A percentile compares a stretch with the other conserved stretches of the same genome.
phyloP scores from a whole-genome alignment of 2,888 invertebrate species.

The Trypoxylon attenuatum region DNA sequence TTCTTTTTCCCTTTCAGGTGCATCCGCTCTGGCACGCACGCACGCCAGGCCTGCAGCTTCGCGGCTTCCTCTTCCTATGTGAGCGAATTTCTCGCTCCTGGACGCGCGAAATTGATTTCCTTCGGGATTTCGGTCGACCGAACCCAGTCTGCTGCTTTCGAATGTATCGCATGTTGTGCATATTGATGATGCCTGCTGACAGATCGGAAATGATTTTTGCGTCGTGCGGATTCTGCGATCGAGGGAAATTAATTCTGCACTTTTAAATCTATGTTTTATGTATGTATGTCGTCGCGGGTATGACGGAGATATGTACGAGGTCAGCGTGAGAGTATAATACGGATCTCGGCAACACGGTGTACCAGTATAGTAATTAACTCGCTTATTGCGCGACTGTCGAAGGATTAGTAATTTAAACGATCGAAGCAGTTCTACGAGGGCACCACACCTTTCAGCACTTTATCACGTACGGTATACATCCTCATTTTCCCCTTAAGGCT shows the following conservation, averaged over 20 bases:
- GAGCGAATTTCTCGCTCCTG: background rate
- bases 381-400: slow-evolving; percentile 26
- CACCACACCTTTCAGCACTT: slow-evolving; percentile 23
- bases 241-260: too few species aligned
- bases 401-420: slow-evolving; percentile 41
- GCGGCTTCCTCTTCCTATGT: background rate
- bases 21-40: background rate
- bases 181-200: too few species aligned
- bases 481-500: slow-evolving; percentile 18
- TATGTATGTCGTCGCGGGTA: too few species aligned
- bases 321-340: too few species aligned
- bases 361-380: slow-evolving; percentile 27
- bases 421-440: slow-evolving; percentile 1
- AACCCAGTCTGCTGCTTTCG: background rate
- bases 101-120: background rate
- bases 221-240: too few species aligned
- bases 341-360: background rate
- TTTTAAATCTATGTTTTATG: too few species aligned
- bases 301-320: too few species aligned
- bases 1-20: slow-evolving; percentile 15
- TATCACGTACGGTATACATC: slow-evolving; percentile 31
- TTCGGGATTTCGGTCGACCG: background rate
- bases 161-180: too few species aligned
- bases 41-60: background rate
- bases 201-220: too few species aligned